These are phyloP conservation scores for Chrysochloris asiatica DNA, from an alignment of 2,113 vertebrate species.

Conservation along the genomic window DNA sequence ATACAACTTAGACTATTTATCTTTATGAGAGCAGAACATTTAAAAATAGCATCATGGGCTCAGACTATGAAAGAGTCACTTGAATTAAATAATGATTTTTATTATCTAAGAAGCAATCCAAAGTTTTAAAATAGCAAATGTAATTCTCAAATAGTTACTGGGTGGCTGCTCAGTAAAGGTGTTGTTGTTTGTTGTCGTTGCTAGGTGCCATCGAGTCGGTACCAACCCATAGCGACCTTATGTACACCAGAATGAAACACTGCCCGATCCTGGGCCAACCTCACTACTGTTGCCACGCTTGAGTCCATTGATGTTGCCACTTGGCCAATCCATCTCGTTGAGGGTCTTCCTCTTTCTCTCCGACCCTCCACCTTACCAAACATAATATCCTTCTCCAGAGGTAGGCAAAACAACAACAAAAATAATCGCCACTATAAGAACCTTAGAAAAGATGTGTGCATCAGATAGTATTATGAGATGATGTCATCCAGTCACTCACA, in stretches of 20 bases:
- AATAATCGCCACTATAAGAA: neutral
- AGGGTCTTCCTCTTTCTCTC: too few relatives aligned
- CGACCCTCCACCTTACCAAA: too few relatives aligned
- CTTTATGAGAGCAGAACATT: conserved; percentile 5
- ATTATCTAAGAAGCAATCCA: conserved; percentile 6
- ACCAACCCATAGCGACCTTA: too few relatives aligned
- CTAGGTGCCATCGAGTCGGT: too few relatives aligned
- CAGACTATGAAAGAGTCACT: neutral
- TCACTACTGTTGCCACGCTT: too few relatives aligned
- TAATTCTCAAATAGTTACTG: neutral
- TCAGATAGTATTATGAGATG: neutral
- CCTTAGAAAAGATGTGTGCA: neutral
- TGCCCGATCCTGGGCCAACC: too few relatives aligned
- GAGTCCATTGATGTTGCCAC: too few relatives aligned
- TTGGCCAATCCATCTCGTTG: too few relatives aligned
- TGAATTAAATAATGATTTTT: neutral
- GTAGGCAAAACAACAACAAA: neutral
- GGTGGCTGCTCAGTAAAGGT: neutral
- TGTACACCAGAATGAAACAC: too few relatives aligned
- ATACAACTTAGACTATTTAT: conserved; percentile 17
- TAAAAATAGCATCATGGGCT: conserved; percentile 22
- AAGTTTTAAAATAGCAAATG: conserved; percentile 20
- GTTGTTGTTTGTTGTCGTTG: too few relatives aligned
- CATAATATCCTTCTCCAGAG: too few relatives aligned
- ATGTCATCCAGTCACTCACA: neutral